Evolutionary conservation across 2,797 vertebrate species (phyloP).

Genomic region (Pangasius macronema): DNA sequence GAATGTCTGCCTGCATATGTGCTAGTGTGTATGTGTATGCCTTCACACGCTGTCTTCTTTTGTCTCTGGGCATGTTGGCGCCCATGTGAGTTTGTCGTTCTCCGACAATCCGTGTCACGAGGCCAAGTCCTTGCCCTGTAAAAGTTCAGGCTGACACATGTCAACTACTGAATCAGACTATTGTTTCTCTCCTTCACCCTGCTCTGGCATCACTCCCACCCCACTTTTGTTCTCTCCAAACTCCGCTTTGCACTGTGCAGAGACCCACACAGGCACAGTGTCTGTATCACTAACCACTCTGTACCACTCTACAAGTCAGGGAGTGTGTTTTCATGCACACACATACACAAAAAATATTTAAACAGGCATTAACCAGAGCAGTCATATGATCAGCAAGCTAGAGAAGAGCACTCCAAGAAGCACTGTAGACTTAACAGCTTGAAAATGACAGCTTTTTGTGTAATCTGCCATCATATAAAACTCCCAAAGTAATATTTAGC

Average conservation of each 20-base stretch:
- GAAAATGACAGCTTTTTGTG: neutral
- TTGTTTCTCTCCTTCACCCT: conserved; percentile 26
- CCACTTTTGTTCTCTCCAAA: neutral
- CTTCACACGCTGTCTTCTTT: conserved; percentile 20
- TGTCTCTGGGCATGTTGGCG: conserved; percentile 7
- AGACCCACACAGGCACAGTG: neutral
- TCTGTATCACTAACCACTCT: neutral
- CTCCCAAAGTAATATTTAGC: neutral
- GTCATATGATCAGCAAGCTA: neutral
- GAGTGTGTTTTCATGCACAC: too few relatives aligned
- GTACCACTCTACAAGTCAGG: neutral
- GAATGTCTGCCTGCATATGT: neutral
- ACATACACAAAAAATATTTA: neutral
- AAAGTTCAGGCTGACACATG: conserved; percentile 39
- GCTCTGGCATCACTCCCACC: neutral
- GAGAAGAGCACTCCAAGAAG: neutral
- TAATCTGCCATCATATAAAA: neutral
- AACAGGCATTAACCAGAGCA: neutral
- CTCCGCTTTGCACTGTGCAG: neutral
- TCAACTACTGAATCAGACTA: conserved; percentile 35
- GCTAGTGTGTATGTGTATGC: conserved; percentile 15
- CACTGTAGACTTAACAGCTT: neutral
- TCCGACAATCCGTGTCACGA: conserved; percentile 19
- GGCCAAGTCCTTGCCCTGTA: conserved; percentile 25
- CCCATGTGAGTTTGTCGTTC: conserved; percentile 20